Evolutionary conservation across 2,797 vertebrate species (phyloP), one percentile per base, ranked within the genome.

Genomic region (Macrochelys suwanniensis): DNA sequence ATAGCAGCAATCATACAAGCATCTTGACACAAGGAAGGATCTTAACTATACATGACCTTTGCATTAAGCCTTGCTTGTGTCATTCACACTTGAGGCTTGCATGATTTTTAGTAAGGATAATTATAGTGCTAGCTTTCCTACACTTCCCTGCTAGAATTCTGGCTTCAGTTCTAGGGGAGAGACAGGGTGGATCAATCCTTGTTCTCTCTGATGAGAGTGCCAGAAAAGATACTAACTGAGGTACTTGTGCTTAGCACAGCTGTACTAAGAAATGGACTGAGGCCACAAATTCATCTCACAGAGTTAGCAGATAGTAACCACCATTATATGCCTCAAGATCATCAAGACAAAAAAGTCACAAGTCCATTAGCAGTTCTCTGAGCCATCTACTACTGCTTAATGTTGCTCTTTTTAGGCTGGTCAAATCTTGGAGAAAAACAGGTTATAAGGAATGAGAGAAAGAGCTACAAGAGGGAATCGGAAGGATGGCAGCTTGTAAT

Each of bases 401-500:
- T 81, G 74, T 59, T 94, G 9, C 11, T 85, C 1, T 42, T 90
- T 28, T 89, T 90, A 76, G 33, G 6, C 16, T 23, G 9, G 9
- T 23, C 87, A 86, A 71, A 94, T 45, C 51, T 88, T 86, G 89
- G 56, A 82, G 45, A 82, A 84, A 37, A 94, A 82, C 81, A 89
- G 51, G 21, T 85, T 86, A 79, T 56, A 89, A 82, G 37, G 33
- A 93, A 89, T 88, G 26, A 0, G 7, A 92, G 71, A 82, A 96
- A 82, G 42, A 95, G 78, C 84, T 96, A 74, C n/a, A 93, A 84
- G 65, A 94, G 80, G 10, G 49, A 95, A 91, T 3, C 81, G 61
- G 51, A 91, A 95, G 42, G 56, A 90, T 90, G 77, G 79, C 82
- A 93, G 21, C 42, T 61, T 89, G 42, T 87, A 95, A 94, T 96